Evolutionary conservation across 37 sponge, comb jelly and placozoan genomes (phyloP), one percentile per base, ranked within the genome.

Genomic region (Spongilla lacustris): DNA sequence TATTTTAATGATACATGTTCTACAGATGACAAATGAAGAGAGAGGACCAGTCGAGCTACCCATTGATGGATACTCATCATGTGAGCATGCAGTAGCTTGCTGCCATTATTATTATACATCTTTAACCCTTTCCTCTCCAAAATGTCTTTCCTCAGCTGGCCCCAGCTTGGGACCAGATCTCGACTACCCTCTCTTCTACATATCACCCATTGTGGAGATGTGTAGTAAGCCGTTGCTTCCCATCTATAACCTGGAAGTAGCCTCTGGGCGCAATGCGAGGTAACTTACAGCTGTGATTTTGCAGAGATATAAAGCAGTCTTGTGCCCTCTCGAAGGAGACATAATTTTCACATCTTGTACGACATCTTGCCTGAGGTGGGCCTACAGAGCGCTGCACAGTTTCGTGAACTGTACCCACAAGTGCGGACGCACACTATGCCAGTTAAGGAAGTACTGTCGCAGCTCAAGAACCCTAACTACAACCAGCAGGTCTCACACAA

Each of bases 301-400:
- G n/a, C n/a, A n/a, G n/a, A n/a, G n/a, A n/a, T n/a, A n/a, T n/a
- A n/a, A n/a, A 36, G 9, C 29, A 4, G 19, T n/a, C 33, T 71
- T 71, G 3, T 36, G 5, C 67, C 33, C 49, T n/a, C n/a, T n/a
- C 32, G 8, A 71, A 91, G 91, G 48, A 33, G 81, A 28, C 95
- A 94, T 67, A 94, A 94, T 66, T 94, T 94, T 68, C 81, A 94
- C 71, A 69, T 91, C 8, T 66, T 94, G 32, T 48, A 83, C 5
- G 91, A 94, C 30, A 5, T 94, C 5, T 66, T 88, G 12, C 29
- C 77, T 22, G 25, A 23, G 2, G 28, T 80, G 1, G 32, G 31
- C 0, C 22, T 94, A 1, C 14, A 58, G 37, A 83, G 36, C 23
- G 82, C 84, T 66, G 79, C 67, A 0, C 72, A 85, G 23, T 30